Evolutionary conservation across 2,113 vertebrate species (phyloP).

Genomic region (Hypocryptadius cinnamomeus): DNA sequence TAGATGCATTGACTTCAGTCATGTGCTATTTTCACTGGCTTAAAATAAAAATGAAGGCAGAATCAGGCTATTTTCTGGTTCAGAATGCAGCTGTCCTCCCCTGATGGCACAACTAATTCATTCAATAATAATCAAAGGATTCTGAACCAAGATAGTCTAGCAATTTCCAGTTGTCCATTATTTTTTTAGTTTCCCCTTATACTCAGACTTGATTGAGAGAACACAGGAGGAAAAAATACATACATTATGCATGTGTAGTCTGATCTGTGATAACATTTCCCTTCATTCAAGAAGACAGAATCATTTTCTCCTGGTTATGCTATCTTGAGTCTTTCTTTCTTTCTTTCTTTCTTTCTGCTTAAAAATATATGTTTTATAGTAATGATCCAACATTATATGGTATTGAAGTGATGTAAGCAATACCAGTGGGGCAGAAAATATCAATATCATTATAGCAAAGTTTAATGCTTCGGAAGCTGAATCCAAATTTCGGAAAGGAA

Average conservation of each 20-base stretch:
- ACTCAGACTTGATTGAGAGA: slow-evolving; percentile 5
- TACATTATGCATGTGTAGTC: background rate
- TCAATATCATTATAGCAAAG: background rate
- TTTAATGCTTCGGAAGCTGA: background rate
- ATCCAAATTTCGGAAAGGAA: background rate
- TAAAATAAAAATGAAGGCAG: slow-evolving; percentile 21
- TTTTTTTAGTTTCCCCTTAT: background rate
- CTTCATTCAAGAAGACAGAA: background rate
- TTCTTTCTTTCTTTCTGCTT: background rate
- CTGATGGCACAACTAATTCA: background rate
- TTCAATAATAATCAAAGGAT: slow-evolving; percentile 4
- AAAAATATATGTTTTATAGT: background rate
- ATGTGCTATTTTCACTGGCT: background rate
- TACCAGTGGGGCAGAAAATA: background rate
- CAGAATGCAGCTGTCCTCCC: slow-evolving; percentile 11
- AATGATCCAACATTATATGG: background rate
- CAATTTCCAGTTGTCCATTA: background rate
- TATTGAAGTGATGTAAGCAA: background rate
- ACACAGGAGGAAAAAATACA: background rate
- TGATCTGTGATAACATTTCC: background rate
- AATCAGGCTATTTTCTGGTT: background rate
- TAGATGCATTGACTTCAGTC: slow-evolving; percentile 2
- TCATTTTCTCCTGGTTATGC: background rate
- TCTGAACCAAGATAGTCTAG: background rate
- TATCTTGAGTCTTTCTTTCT: background rate